phyloP scores from a whole-genome alignment of 2,888 invertebrate genomes.

The Drosophila meridionalis region DNA sequence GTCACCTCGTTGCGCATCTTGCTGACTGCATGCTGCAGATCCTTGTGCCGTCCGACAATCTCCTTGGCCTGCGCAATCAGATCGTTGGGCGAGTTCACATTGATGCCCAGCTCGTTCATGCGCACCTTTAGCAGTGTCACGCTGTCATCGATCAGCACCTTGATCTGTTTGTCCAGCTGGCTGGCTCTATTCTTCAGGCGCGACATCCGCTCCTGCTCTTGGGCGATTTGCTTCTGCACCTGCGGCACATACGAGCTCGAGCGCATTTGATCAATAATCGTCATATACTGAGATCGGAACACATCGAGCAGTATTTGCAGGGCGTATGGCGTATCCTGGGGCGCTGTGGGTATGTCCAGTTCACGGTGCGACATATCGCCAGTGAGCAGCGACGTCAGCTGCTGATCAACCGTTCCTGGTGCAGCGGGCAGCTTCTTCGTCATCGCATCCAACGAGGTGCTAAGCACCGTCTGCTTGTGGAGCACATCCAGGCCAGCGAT shows the following conservation, averaged over 20 bases:
- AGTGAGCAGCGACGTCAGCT: conserved; percentile 92
- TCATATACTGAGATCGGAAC: conserved; percentile 93
- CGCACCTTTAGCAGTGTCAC: conserved; percentile 94
- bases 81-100: conserved; percentile 93
- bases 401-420: conserved; percentile 96
- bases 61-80: conserved; percentile 94
- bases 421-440: conserved; percentile 93
- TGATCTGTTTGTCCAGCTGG: conserved; percentile 97
- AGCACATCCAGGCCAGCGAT: conserved; percentile 95
- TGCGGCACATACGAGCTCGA: conserved; percentile 90
- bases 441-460: conserved; percentile 91
- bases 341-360: conserved; percentile 92
- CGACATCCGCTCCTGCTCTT: conserved; percentile 93
- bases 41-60: conserved; percentile 96
- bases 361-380: conserved; percentile 91
- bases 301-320: conserved; percentile 94
- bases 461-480: conserved; percentile 94
- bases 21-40: conserved; percentile 94
- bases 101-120: conserved; percentile 96
- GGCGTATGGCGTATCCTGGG: conserved; percentile 92
- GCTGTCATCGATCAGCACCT: conserved; percentile 95
- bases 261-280: conserved; percentile 93
- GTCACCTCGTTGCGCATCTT: conserved; percentile 93
- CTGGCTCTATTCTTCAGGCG: conserved; percentile 93
- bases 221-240: conserved; percentile 91